Evolutionary conservation across 2,797 vertebrate genomes (phyloP).

Genomic region (Sebastes ruberrimus): DNA sequence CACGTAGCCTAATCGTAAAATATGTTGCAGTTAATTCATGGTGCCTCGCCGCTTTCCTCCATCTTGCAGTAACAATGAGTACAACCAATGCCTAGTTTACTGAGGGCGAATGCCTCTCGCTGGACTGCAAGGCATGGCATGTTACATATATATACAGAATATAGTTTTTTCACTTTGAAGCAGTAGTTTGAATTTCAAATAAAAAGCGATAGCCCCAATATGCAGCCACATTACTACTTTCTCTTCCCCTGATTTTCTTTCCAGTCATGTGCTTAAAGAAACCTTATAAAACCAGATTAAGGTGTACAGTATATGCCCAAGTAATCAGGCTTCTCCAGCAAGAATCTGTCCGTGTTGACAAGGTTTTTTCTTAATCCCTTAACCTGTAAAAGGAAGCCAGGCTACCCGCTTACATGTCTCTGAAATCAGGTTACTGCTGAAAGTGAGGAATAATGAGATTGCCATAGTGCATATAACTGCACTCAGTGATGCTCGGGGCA

Average conservation of each 20-base stretch:
- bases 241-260: not conserved
- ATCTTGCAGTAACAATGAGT: too few relatives aligned
- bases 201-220: too few relatives aligned
- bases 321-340: constrained; percentile 5
- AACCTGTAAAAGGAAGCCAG: constrained; percentile 30
- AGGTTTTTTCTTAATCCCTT: constrained; percentile 33
- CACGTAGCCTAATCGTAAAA: too few relatives aligned
- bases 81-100: not conserved
- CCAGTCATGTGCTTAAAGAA: not conserved
- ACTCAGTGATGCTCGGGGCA: constrained; percentile 18
- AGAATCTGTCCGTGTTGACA: not conserved
- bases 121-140: not conserved
- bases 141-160: not conserved
- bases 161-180: not conserved
- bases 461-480: constrained; percentile 1
- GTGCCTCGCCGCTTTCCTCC: not conserved
- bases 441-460: constrained; percentile 41
- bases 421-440: constrained; percentile 38
- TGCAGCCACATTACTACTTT: not conserved
- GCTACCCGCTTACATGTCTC: constrained; percentile 11
- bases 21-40: not conserved
- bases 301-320: not conserved
- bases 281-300: not conserved
- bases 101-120: too few relatives aligned
- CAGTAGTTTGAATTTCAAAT: not conserved